These are phyloP conservation scores for Eilema sororculum DNA, from an alignment of 2,888 invertebrate genomes.

Conservation along the genomic window DNA sequence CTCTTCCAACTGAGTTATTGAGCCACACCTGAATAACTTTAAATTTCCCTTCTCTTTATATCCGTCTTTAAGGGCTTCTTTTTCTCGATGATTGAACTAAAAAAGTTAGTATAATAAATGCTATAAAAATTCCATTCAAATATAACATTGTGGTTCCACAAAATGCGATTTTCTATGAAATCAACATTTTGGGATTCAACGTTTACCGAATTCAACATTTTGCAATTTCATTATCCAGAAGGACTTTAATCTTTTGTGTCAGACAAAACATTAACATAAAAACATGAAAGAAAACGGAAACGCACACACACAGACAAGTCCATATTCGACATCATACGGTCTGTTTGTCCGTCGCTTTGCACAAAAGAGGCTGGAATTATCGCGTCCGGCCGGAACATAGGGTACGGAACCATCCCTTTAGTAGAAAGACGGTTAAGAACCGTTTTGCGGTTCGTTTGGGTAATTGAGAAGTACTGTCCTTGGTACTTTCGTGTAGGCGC, in stretches of 20 bases:
- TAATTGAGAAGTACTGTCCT: slow-evolving; percentile 48
- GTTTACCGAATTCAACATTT: no score
- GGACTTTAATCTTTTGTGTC: background rate
- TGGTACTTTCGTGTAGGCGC: slow-evolving; percentile 18
- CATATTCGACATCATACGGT: slow-evolving; percentile 56
- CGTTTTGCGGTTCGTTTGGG: slow-evolving; percentile 39
- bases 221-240: no score
- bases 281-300: slow-evolving; percentile 28
- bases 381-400: slow-evolving; percentile 64
- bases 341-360: slow-evolving; percentile 51
- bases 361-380: slow-evolving; percentile 70
- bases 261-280: slow-evolving; percentile 22
- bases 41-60: no score
- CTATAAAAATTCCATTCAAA: no score
- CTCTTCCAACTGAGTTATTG: no score
- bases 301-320: slow-evolving; percentile 37
- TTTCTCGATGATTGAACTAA: no score
- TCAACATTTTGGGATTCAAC: no score
- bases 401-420: slow-evolving; percentile 56
- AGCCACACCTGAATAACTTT: no score
- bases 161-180: no score
- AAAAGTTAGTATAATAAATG: no score
- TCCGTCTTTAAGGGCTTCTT: no score
- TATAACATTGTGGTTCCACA: no score
- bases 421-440: slow-evolving; percentile 51